phyloP scores from a whole-genome alignment of 2,797 vertebrate genomes.

The Hydrophis major region DNA sequence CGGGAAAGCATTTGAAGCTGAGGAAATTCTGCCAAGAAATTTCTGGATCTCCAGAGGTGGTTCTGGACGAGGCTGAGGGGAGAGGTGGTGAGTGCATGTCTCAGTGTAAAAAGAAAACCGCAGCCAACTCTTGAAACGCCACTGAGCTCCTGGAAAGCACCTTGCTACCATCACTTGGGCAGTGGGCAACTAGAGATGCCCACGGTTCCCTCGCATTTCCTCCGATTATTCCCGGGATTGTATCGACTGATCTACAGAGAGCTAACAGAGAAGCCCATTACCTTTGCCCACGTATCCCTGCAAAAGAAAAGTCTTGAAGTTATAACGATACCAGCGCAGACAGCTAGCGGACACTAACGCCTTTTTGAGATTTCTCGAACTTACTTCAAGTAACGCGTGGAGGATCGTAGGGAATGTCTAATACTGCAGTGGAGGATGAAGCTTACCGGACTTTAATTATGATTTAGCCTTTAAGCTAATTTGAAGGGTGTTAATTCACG shows the following conservation, averaged over 20 bases:
- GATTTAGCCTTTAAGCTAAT: conserved; percentile 46
- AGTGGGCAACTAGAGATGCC: not conserved
- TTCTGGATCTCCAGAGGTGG: not conserved
- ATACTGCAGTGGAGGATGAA: conserved; percentile 9
- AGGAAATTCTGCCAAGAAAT: not conserved
- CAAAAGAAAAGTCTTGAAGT: conserved; percentile 9
- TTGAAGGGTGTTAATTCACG: conserved; percentile 38
- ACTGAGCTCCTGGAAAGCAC: not conserved
- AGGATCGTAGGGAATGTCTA: conserved; percentile 15
- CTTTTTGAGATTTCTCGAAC: not conserved
- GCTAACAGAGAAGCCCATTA: not conserved
- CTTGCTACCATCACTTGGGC: not conserved
- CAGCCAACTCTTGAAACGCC: not conserved
- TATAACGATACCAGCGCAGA: not conserved
- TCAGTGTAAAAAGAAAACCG: not conserved
- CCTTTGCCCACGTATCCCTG: not conserved
- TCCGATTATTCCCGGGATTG: not conserved
- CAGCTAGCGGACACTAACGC: not conserved
- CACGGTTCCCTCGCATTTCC: not conserved
- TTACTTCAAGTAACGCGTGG: not conserved
- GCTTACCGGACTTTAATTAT: conserved; percentile 47
- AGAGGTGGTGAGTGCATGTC: not conserved
- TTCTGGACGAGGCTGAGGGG: not conserved
- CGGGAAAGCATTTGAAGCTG: not conserved
- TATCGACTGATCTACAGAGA: not conserved